Evolutionary conservation across 2,113 vertebrate species (phyloP).

Genomic region (western clawed frog (Xenopus tropicalis)): UCB_Xtro_10.0 CM004450.2:85390001-85390500

Average conservation of each 20-base stretch:
- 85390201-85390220: slow-evolving; percentile 2
- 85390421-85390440: not conserved
- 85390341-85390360: slow-evolving; percentile 2
- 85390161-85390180: not conserved
- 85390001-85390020: too few species aligned
- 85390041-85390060: too few species aligned
- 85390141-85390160: not conserved
- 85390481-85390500: not conserved
- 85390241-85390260: slow-evolving; percentile 2
- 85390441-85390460: slow-evolving; percentile 2
- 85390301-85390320: not conserved
- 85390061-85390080: too few species aligned
- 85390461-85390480: not conserved
- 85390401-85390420: slow-evolving; percentile 13
- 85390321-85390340: slow-evolving; percentile 20
- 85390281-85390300: slow-evolving; percentile 28
- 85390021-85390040: too few species aligned
- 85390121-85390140: too few species aligned
- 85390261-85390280: slow-evolving; percentile 19
- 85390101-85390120: too few species aligned
- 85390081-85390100: too few species aligned
- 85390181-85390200: slow-evolving; percentile 11
- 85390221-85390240: not conserved
- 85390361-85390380: not conserved
- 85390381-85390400: not conserved